These are phyloP conservation scores for Scaptomyza pallida DNA, from an alignment of 1,140 invertebrate species.

Conservation along the genomic window DNA sequence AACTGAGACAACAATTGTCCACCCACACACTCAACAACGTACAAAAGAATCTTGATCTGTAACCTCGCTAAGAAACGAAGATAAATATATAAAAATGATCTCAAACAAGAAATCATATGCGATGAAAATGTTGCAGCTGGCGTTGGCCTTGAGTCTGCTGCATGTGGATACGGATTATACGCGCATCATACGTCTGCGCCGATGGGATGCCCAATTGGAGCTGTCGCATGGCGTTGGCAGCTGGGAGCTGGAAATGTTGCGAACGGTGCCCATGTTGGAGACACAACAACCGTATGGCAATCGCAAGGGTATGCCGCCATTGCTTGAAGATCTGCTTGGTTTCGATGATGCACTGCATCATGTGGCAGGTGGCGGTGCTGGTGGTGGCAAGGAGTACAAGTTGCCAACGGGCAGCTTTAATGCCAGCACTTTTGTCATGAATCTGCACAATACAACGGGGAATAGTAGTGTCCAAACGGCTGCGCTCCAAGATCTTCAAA, in stretches of 20 bases:
- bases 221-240: constrained; percentile 86
- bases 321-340: constrained; percentile 86
- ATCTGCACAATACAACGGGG: constrained; percentile 83
- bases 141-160: constrained; percentile 89
- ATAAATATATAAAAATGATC: constrained; percentile 85
- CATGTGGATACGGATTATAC: constrained; percentile 89
- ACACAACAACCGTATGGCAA: constrained; percentile 87
- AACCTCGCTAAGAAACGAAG: constrained; percentile 21
- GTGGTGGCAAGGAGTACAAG: constrained; percentile 51
- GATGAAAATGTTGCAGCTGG: constrained; percentile 90
- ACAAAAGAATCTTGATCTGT: constrained; percentile 12
- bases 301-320: constrained; percentile 87
- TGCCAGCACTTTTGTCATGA: constrained; percentile 86
- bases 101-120: constrained; percentile 89
- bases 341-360: constrained; percentile 81
- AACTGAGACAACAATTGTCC: constrained; percentile 32
- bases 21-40: constrained; percentile 41
- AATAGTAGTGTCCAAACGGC: constrained; percentile 76
- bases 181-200: constrained; percentile 74
- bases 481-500: constrained; percentile 73
- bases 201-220: constrained; percentile 84
- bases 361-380: not conserved
- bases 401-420: constrained; percentile 82
- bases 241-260: constrained; percentile 86
- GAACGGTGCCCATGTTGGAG: constrained; percentile 85